Evolutionary conservation across 2,888 invertebrate species (phyloP).

Genomic region (Electrophaes corylata): DNA sequence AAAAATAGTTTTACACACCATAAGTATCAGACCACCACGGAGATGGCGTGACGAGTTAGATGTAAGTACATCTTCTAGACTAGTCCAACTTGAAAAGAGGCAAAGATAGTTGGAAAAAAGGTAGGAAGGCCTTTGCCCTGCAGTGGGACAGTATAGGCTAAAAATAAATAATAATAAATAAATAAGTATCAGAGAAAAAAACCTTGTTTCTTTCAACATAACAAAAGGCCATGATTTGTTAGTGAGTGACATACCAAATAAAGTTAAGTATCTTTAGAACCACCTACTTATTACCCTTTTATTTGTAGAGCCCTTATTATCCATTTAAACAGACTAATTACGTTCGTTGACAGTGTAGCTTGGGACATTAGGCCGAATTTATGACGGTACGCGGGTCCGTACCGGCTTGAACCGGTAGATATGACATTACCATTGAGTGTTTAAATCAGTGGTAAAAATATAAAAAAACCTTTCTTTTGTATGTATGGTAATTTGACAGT

Average conservation of each 20-base stretch:
- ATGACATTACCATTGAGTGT: background rate
- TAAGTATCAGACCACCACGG: too few species aligned
- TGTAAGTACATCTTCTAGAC: too few species aligned
- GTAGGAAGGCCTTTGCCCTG: too few species aligned
- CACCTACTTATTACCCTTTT: conserved; percentile 36
- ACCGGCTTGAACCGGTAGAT: background rate
- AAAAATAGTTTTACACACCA: too few species aligned
- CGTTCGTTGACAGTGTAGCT: conserved; percentile 59
- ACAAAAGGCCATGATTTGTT: conserved; percentile 17
- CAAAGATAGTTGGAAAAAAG: too few species aligned
- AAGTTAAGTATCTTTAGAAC: conserved; percentile 25
- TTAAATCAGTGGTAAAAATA: too few species aligned
- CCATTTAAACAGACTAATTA: conserved; percentile 56
- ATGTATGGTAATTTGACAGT: too few species aligned
- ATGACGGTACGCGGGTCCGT: background rate
- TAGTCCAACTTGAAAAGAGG: too few species aligned
- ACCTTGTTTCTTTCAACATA: conserved; percentile 5
- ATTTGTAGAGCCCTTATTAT: conserved; percentile 42
- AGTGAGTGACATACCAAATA: conserved; percentile 29
- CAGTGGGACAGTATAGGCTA: too few species aligned
- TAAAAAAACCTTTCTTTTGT: too few species aligned
- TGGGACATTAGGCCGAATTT: conserved; percentile 43
- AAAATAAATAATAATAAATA: too few species aligned
- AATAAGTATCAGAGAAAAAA: background rate
- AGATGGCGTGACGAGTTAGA: too few species aligned